Percentiles rank a stretch among this genome's conserved stretches.
Conservation (phyloP, 2,113 vertebrate genomes). For the Pundamilia nyererei region DNA sequence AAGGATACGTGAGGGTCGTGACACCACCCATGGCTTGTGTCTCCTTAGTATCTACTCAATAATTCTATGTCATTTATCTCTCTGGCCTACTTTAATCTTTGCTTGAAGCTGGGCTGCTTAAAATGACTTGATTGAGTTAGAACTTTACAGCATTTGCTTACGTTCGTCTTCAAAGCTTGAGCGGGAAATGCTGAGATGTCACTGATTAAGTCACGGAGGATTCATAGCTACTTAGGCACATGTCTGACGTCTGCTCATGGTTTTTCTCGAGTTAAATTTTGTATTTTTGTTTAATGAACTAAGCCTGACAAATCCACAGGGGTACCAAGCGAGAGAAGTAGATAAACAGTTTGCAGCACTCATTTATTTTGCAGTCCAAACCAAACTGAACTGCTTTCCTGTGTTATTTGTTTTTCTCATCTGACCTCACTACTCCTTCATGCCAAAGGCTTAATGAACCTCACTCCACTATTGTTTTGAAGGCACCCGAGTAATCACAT, state of each 20-base stretch:
- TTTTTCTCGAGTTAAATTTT: not conserved
- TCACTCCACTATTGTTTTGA: not conserved
- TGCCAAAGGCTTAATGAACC: conserved; percentile 8
- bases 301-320: not conserved
- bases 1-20: conserved; percentile 10
- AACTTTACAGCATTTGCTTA: not conserved
- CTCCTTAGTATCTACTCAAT: conserved; percentile 34
- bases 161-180: not conserved
- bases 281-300: not conserved
- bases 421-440: not conserved
- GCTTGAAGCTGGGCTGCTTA: not conserved
- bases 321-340: not conserved
- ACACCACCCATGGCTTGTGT: not conserved
- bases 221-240: not conserved
- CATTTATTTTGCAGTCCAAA: not conserved
- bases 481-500: conserved; percentile 26
- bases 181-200: not conserved
- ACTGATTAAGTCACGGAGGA: not conserved
- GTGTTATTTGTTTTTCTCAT: not conserved
- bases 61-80: conserved; percentile 37
- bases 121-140: not conserved
- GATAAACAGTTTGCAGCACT: not conserved
- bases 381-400: not conserved
- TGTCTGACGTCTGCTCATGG: not conserved
- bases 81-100: conserved; percentile 7